phyloP scores from a whole-genome alignment of 2,888 invertebrate genomes.

The Erannis defoliaria region DNA sequence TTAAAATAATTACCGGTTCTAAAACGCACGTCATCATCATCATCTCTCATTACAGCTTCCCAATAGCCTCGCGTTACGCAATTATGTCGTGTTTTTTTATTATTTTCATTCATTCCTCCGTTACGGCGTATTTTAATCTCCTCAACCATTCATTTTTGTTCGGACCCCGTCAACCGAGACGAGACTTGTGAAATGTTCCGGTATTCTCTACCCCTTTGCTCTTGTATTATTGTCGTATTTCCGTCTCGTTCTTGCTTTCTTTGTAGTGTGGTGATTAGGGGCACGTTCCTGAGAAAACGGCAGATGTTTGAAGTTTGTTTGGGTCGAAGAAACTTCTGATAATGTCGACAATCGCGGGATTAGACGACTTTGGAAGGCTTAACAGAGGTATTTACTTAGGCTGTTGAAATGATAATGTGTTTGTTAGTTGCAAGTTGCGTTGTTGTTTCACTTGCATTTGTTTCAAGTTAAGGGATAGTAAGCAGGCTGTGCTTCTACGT shows the following conservation, averaged over 20 bases:
- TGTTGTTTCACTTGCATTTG: slow-evolving; percentile 18
- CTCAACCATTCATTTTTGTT: slow-evolving; percentile 81
- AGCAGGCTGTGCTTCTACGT: too few species aligned
- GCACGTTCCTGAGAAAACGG: slow-evolving; percentile 84
- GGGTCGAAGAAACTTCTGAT: slow-evolving; percentile 70
- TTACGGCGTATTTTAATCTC: slow-evolving; percentile 80
- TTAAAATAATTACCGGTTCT: slow-evolving; percentile 35
- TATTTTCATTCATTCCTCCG: slow-evolving; percentile 79
- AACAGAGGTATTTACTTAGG: slow-evolving; percentile 50
- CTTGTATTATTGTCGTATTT: slow-evolving; percentile 34
- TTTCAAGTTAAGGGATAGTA: too few species aligned
- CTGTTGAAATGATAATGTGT: slow-evolving; percentile 44
- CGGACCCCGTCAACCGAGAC: slow-evolving; percentile 82
- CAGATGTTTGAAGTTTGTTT: slow-evolving; percentile 81
- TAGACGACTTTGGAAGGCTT: slow-evolving; percentile 57
- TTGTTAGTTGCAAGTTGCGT: slow-evolving; percentile 16
- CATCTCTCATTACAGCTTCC: slow-evolving; percentile 50
- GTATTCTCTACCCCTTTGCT: slow-evolving; percentile 59
- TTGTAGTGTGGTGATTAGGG: slow-evolving; percentile 79
- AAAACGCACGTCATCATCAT: slow-evolving; percentile 39
- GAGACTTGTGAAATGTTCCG: slow-evolving; percentile 81
- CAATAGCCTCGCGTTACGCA: slow-evolving; percentile 74
- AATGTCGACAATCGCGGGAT: slow-evolving; percentile 62
- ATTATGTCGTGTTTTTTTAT: slow-evolving; percentile 67
- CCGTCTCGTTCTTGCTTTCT: slow-evolving; percentile 65